Evolutionary conservation across 35 echinoderm and acorn worm genomes (phyloP).

Genomic region (Heliocidaris tuberculata): DNA sequence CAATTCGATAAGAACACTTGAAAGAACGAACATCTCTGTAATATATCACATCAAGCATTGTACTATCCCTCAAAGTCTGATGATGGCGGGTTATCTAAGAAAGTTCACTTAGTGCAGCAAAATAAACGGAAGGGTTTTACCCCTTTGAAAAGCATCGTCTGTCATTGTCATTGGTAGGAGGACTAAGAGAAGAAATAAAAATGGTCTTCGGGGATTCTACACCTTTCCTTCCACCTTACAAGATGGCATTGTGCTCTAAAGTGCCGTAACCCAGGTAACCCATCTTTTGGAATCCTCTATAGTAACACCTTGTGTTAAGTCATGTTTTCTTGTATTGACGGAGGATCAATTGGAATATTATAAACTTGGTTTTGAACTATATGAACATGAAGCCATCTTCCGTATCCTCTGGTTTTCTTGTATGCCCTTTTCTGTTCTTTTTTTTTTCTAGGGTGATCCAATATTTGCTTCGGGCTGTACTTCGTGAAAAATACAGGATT

Average conservation of each 20-base stretch:
- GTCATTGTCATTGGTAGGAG: background rate
- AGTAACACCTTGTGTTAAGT: background rate
- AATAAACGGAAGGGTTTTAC: background rate
- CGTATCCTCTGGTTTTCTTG: background rate
- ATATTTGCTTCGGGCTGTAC: no score
- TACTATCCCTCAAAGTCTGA: background rate
- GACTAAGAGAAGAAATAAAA: background rate
- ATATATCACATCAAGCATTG: background rate
- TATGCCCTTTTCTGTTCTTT: no score
- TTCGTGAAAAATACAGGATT: no score
- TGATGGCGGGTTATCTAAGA: background rate
- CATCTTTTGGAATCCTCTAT: background rate
- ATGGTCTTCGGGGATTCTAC: background rate
- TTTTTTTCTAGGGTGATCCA: no score
- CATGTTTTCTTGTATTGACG: background rate
- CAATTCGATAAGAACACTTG: background rate
- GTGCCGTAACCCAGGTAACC: background rate
- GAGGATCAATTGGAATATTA: background rate
- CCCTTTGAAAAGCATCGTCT: background rate
- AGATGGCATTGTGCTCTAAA: background rate
- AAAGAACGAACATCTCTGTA: background rate
- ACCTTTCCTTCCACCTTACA: background rate
- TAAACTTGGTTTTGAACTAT: background rate
- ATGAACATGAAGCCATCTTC: background rate
- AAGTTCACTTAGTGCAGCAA: background rate